Base-by-base conservation (phyloP, 2,113 vertebrate genomes). In the Tautogolabrus adspersus region DNA sequence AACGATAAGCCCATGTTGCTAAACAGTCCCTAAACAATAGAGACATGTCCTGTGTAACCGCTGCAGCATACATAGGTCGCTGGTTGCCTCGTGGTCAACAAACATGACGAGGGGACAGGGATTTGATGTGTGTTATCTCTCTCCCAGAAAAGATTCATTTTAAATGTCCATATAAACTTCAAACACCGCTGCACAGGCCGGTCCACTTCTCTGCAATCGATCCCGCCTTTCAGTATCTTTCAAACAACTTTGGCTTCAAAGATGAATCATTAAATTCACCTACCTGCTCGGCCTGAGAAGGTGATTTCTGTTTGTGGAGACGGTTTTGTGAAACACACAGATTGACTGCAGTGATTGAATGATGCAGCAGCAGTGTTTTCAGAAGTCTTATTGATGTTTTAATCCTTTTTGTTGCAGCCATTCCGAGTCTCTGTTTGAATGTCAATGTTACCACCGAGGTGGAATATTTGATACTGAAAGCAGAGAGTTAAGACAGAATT, bases 401-500 rank as follows among this genome's bases (percentile, higher is more conserved):
- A 60, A 66, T 60, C 23, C 15, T 10, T 66, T 72, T 62, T 0
- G 11, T 30, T 4, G 10, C 47, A 49, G 47, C 42, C 8, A 54
- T 72, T 72, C 37, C 5, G 12, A 26, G 23, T 47, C 62, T 61
- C 26, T n/a, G 26, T 8, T 59, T 23, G 6, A 73, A 59, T 22
- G 1, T 22, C 34, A 42, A 54, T 56, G n/a, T 19, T 59, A n/a
- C 54, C 57, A 42, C 52, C 58, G 34, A n/a, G 23, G 23, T n/a
- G 69, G 46, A 44, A 46, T 56, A 65, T 78, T 1, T 59, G 23
- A 55, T 22, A 38, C 16, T 66, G 1, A 59, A 42, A 61, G 55
- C 3, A 13, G 1, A n/a, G 6, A 47, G 56, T 71, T 60, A 8
- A 47, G 46, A 47, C 6, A 6, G n/a, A n/a, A n/a, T n/a, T n/a